These are phyloP conservation scores for Germaria angustata DNA, from an alignment of 2,888 invertebrate genomes.

Conservation along the genomic window DNA sequence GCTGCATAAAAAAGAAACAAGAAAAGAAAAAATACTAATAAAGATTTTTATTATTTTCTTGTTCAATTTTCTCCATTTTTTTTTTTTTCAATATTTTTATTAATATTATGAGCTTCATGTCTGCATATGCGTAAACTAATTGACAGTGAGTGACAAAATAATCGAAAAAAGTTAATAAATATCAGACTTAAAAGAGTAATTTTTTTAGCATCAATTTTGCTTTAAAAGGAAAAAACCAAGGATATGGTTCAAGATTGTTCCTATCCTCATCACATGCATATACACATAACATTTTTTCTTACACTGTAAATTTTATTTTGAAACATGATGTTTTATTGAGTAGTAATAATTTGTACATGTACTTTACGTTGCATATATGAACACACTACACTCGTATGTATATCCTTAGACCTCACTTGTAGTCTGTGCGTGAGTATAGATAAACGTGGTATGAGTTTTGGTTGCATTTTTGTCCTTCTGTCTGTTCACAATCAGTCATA, in stretches of 20 bases:
- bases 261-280: no score
- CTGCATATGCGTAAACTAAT: constrained; percentile 6
- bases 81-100: constrained; percentile 2
- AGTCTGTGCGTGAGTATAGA: background rate
- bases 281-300: background rate
- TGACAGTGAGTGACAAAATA: constrained; percentile 36
- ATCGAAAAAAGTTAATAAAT: constrained; percentile 7
- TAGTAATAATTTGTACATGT: constrained; percentile 30
- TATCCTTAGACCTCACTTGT: background rate
- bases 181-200: background rate
- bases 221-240: background rate
- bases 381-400: no score
- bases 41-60: constrained; percentile 44
- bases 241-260: background rate
- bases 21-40: constrained; percentile 9
- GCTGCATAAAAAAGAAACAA: background rate
- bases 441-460: background rate
- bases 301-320: constrained; percentile 1
- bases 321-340: constrained; percentile 33
- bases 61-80: background rate
- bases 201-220: background rate
- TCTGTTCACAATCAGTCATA: background rate
- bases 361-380: no score
- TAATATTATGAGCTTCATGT: constrained; percentile 15
- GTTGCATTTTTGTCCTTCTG: background rate